Percentiles rank a stretch among this genome's conserved stretches.
Evolutionary conservation across 2,797 vertebrate species (phyloP).

Genomic region (Vultur gryphus): DNA sequence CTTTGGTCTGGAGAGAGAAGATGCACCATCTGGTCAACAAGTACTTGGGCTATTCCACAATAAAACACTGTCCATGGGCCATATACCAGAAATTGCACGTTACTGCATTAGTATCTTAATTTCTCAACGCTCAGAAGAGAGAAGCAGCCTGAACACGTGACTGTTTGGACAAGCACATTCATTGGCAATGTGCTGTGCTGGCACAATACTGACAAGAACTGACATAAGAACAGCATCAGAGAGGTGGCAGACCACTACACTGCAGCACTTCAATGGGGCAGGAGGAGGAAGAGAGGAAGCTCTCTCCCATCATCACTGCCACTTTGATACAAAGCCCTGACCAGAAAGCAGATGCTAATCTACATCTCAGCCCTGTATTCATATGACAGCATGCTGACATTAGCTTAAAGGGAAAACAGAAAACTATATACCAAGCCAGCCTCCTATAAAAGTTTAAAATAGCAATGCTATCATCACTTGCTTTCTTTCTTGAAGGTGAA

Average conservation of each 20-base stretch:
- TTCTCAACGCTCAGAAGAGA: background rate
- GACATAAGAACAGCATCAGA: background rate
- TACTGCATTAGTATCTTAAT: background rate
- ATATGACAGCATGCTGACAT: background rate
- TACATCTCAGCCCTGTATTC: background rate
- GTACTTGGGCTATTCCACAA: background rate
- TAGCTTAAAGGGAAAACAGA: background rate
- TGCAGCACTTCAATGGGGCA: background rate
- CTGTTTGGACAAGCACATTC: background rate
- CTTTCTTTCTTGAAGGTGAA: background rate
- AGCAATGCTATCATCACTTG: background rate
- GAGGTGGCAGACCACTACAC: background rate
- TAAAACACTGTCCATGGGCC: background rate
- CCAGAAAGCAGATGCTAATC: background rate
- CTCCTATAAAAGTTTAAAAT: background rate
- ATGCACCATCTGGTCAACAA: background rate
- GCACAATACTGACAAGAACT: background rate
- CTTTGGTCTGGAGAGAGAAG: background rate
- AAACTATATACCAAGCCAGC: background rate
- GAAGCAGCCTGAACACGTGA: background rate
- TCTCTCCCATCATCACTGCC: background rate
- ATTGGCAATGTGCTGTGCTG: background rate
- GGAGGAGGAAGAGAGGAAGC: background rate
- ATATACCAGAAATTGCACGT: background rate
- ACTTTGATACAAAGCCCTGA: background rate